Percentiles rank a stretch among this genome's conserved stretches.
Evolutionary conservation across 2,113 vertebrate genomes (phyloP).

Genomic region (Lophotis ruficrista): DNA sequence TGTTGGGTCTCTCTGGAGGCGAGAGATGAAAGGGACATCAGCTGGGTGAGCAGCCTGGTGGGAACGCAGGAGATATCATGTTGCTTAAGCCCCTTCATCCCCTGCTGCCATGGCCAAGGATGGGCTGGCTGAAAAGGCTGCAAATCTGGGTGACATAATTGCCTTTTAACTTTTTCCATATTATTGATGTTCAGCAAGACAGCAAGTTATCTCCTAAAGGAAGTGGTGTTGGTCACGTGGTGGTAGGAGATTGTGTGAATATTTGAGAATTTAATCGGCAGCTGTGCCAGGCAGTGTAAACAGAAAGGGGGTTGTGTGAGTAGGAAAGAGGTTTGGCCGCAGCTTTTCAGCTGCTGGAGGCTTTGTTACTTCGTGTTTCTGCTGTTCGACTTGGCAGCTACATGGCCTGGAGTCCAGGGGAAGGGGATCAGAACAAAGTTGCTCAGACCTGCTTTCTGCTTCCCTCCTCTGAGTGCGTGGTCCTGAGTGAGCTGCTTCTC

Average conservation of each 20-base stretch:
- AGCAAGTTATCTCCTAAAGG: neutral
- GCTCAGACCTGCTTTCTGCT: neutral
- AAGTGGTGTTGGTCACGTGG: neutral
- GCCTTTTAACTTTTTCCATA: neutral
- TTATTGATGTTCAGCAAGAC: neutral
- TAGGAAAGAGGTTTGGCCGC: neutral
- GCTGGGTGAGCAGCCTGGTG: neutral
- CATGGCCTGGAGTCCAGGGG: accelerated
- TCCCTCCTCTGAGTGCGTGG: accelerated
- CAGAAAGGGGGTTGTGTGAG: neutral
- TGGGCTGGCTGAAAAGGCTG: neutral
- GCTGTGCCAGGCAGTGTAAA: neutral
- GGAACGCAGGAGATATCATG: neutral
- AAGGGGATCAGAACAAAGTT: neutral
- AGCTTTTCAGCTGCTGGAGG: neutral
- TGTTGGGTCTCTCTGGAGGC: neutral
- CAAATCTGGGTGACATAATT: neutral
- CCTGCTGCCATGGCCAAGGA: neutral
- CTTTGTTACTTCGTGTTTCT: neutral
- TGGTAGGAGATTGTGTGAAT: neutral
- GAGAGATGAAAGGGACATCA: neutral
- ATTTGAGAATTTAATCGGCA: neutral
- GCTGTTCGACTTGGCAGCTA: neutral
- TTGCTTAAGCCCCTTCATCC: neutral
- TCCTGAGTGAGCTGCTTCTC: neutral